Percentiles rank a stretch among this genome's conserved stretches.
Evolutionary conservation across 2,113 vertebrate genomes (phyloP).

Genomic region (Oncorhynchus kisutch): DNA sequence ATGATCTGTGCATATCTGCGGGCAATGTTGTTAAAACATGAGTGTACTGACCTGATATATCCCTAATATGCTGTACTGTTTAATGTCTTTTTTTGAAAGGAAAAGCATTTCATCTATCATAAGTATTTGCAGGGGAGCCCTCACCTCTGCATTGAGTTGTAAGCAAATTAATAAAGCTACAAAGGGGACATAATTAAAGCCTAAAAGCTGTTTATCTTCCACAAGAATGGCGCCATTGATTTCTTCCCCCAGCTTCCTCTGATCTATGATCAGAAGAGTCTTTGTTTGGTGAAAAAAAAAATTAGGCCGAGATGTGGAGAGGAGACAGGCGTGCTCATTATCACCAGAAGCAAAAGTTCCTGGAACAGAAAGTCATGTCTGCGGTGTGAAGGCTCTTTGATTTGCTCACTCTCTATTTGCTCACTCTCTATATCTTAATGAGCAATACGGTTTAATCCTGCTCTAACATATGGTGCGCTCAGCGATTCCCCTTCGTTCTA

Average conservation of each 20-base stretch:
- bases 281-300: conserved; percentile 59
- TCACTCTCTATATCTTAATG: conserved; percentile 63
- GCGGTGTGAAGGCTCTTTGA: conserved; percentile 60
- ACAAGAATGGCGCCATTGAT: conserved; percentile 63
- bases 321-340: conserved; percentile 70
- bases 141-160: conserved; percentile 59
- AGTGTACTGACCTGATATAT: background rate
- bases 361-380: conserved; percentile 62
- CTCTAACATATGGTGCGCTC: conserved; percentile 41
- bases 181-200: conserved; percentile 69
- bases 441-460: conserved; percentile 51
- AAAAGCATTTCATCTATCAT: conserved; percentile 45
- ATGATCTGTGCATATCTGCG: background rate
- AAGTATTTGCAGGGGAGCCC: conserved; percentile 44
- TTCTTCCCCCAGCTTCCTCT: conserved; percentile 48
- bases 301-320: conserved; percentile 48
- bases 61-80: conserved; percentile 8
- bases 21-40: background rate
- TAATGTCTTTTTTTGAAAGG: background rate
- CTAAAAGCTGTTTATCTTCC: conserved; percentile 70
- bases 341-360: conserved; percentile 65
- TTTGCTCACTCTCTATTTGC: conserved; percentile 59
- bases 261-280: conserved; percentile 66
- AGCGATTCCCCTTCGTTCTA: conserved; percentile 38
- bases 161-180: conserved; percentile 70